Evolutionary conservation across 2,113 vertebrate genomes (phyloP).

Genomic region (Sigmodon hispidus): DNA sequence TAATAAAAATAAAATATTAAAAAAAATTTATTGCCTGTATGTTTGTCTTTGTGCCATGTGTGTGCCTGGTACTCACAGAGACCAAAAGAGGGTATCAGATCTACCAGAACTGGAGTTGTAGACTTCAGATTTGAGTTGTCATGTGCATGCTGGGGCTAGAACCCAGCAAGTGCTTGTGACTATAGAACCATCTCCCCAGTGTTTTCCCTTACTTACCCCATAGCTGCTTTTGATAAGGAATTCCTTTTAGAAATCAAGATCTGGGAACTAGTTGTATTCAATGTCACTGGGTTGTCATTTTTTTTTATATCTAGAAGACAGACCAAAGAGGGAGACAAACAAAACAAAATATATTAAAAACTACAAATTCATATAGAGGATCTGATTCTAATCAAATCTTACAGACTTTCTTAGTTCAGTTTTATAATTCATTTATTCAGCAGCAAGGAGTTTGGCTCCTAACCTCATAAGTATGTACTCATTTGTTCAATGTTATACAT

Average conservation of each 20-base stretch:
- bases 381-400: background rate
- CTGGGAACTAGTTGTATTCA: background rate
- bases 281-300: background rate
- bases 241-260: slow-evolving; percentile 6
- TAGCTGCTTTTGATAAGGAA: background rate
- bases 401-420: background rate
- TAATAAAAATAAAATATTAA: no score
- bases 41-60: background rate
- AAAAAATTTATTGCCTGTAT: background rate
- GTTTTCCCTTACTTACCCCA: background rate
- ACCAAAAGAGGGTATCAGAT: background rate
- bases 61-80: background rate
- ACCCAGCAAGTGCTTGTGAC: background rate
- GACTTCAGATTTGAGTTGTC: background rate
- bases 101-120: background rate
- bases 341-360: slow-evolving; percentile 10
- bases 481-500: background rate
- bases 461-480: background rate
- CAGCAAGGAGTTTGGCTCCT: background rate
- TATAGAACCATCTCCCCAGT: background rate
- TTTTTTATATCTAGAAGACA: slow-evolving; percentile 15
- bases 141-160: background rate
- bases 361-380: background rate
- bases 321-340: background rate
- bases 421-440: slow-evolving; percentile 1